Conservation (phyloP, 2,113 vertebrate species). For the human (Homo sapiens) region GRCh38 chr3:81898001-81898500, state of each 20-base stretch:
- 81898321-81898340: not conserved
- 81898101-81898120: not conserved
- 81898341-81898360: not conserved
- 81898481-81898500: slow-evolving; percentile 59
- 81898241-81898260: not conserved
- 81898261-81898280: not conserved
- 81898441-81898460: slow-evolving; percentile 32
- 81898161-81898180: not conserved
- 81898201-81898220: not conserved
- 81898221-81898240: not conserved
- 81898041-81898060: not conserved
- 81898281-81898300: not conserved
- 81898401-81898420: not conserved
- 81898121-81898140: slow-evolving; percentile 12
- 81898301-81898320: not conserved
- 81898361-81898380: slow-evolving; percentile 36
- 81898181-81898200: slow-evolving; percentile 15
- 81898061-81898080: not conserved
- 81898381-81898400: slow-evolving; percentile 7
- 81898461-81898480: slow-evolving; percentile 44
- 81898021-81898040: not conserved
- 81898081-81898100: not conserved
- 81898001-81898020: not conserved
- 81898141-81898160: slow-evolving; percentile 5
- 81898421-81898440: not conserved